Percentiles rank a stretch among this genome's conserved stretches.
Conservation (phyloP, 2,113 vertebrate species). For the Tor tambroides region DNA sequence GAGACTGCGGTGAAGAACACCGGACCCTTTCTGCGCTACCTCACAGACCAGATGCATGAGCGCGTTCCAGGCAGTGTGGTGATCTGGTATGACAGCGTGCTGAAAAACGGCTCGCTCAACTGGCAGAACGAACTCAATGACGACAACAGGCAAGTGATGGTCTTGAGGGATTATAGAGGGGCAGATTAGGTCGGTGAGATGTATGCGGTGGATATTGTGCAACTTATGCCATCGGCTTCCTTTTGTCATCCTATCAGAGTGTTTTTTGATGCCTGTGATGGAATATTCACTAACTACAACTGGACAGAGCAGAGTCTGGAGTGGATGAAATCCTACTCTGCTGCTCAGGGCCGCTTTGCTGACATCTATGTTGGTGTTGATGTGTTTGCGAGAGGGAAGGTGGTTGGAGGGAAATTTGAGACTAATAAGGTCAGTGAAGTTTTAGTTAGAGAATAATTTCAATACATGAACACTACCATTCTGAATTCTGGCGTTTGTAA, state of each 20-base stretch:
- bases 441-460: background rate
- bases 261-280: constrained; percentile 89
- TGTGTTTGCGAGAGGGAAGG: constrained; percentile 88
- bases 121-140: constrained; percentile 95
- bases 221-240: background rate
- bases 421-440: constrained; percentile 80
- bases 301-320: constrained; percentile 86
- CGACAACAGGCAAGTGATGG: constrained; percentile 79
- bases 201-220: background rate
- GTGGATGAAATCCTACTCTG: constrained; percentile 65
- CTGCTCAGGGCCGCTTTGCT: constrained; percentile 68
- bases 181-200: background rate
- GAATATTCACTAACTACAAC: constrained; percentile 98
- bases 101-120: constrained; percentile 74
- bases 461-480: background rate
- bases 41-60: constrained; percentile 81
- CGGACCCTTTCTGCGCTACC: constrained; percentile 80
- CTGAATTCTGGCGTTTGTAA: background rate
- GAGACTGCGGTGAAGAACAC: constrained; percentile 73
- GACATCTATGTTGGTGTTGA: constrained; percentile 90
- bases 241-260: constrained; percentile 70
- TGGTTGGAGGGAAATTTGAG: constrained; percentile 85
- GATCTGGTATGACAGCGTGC: constrained; percentile 93
- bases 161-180: background rate
- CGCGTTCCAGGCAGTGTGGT: constrained; percentile 79